These are phyloP conservation scores for Rotaria sp. DNA, from an alignment of 2,888 invertebrate genomes.

Conservation along the genomic window DNA sequence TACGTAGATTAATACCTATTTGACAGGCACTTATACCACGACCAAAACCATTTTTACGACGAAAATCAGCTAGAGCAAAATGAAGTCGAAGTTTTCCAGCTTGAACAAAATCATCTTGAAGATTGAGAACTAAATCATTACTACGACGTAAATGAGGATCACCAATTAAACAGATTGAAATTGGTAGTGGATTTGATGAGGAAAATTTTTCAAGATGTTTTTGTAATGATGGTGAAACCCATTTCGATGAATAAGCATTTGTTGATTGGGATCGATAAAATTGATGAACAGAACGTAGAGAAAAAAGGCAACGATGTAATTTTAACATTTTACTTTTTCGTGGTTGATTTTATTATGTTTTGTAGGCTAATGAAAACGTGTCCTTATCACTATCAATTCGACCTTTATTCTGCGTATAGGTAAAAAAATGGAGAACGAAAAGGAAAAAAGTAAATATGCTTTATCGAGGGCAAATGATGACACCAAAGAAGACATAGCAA, in stretches of 20 bases:
- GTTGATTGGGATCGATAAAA: background rate
- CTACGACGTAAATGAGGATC: background rate
- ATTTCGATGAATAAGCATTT: background rate
- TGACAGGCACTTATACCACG: slow-evolving; percentile 11
- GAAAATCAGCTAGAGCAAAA: background rate
- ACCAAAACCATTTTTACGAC: background rate
- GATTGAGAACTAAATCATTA: slow-evolving; percentile 6
- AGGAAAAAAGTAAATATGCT: background rate
- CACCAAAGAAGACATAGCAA: background rate
- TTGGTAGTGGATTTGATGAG: background rate
- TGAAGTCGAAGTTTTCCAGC: background rate
- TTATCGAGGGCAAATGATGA: background rate
- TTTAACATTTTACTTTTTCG: background rate
- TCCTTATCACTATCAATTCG: background rate
- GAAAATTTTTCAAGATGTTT: background rate
- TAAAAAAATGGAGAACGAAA: background rate
- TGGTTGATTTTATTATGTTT: background rate
- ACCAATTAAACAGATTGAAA: background rate
- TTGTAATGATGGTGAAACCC: background rate
- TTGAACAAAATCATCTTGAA: background rate
- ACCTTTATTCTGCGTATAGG: background rate
- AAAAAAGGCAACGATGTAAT: background rate
- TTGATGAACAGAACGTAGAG: background rate
- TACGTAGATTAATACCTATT: slow-evolving; percentile 5
- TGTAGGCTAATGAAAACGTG: background rate